Conservation (phyloP, 2,888 invertebrate species). For the Polylopha cassiicola region DNA sequence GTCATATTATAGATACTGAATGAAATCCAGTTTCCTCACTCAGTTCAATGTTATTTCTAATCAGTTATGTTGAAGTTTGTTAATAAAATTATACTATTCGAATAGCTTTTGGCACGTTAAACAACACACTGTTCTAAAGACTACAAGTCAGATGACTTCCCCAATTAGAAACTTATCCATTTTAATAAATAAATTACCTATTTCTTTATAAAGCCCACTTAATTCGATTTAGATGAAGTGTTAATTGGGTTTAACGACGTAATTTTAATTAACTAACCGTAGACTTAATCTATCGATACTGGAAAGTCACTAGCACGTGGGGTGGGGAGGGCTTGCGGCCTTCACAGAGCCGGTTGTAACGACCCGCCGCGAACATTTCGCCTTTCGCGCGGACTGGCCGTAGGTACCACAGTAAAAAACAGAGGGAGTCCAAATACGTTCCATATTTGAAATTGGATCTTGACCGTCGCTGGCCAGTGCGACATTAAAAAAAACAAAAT, state of each 20-base stretch:
- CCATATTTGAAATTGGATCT: too few species aligned
- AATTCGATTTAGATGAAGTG: too few species aligned
- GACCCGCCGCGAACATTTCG: conserved; percentile 67
- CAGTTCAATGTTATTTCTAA: conserved; percentile 10
- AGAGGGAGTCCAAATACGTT: too few species aligned
- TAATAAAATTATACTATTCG: neutral
- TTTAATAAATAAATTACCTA: too few species aligned
- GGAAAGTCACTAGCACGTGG: conserved; percentile 40
- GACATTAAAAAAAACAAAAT: too few species aligned
- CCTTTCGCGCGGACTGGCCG: conserved; percentile 57
- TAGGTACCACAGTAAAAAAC: conserved; percentile 16
- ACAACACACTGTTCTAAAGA: too few species aligned
- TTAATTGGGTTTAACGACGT: conserved; percentile 6
- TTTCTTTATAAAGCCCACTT: too few species aligned
- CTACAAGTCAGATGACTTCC: too few species aligned
- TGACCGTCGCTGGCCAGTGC: too few species aligned
- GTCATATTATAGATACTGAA: conserved; percentile 40
- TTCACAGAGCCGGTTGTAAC: conserved; percentile 73
- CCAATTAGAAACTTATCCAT: too few species aligned
- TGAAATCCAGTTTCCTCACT: conserved; percentile 31
- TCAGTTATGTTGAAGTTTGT: conserved; percentile 13
- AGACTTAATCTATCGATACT: conserved; percentile 8
- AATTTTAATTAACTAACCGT: neutral
- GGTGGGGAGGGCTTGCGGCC: conserved; percentile 62
- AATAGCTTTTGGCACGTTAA: too few species aligned